Conservation (phyloP, 2,113 vertebrate species). For the Phylloscopus whistleri region DNA sequence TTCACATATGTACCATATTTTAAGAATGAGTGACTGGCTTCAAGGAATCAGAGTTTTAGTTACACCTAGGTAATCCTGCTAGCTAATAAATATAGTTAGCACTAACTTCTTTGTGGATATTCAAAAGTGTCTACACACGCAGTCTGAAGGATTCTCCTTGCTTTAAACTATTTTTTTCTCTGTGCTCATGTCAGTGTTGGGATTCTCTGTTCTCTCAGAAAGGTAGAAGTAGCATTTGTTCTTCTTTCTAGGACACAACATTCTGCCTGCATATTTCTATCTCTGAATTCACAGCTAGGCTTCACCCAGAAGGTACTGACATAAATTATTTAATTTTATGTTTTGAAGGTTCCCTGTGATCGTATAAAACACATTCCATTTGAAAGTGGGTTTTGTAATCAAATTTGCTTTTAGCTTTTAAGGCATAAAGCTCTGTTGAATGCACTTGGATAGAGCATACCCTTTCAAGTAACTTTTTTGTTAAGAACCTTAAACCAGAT, state of each 20-base stretch:
- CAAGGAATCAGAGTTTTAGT: slow-evolving; percentile 1
- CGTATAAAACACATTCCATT: neutral
- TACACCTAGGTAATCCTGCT: neutral
- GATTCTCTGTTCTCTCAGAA: neutral
- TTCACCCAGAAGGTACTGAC: neutral
- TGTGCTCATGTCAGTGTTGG: neutral
- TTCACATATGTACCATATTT: slow-evolving; percentile 60
- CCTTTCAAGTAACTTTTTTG: neutral
- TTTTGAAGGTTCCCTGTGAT: neutral
- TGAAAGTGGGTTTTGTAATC: neutral
- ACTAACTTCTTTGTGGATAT: neutral
- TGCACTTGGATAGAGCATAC: neutral
- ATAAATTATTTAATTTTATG: neutral
- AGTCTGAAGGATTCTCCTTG: neutral
- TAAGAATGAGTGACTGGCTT: slow-evolving; percentile 29
- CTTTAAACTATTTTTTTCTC: neutral
- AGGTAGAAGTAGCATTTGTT: neutral
- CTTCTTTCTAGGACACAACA: neutral
- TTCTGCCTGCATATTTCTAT: neutral
- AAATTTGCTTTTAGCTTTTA: neutral
- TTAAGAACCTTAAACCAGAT: neutral
- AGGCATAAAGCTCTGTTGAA: neutral
- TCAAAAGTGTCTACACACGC: neutral
- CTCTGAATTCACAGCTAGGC: neutral
- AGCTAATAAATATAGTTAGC: neutral